Base-by-base conservation (phyloP, 2,113 vertebrate genomes). In the Crotalus horridus region DNA sequence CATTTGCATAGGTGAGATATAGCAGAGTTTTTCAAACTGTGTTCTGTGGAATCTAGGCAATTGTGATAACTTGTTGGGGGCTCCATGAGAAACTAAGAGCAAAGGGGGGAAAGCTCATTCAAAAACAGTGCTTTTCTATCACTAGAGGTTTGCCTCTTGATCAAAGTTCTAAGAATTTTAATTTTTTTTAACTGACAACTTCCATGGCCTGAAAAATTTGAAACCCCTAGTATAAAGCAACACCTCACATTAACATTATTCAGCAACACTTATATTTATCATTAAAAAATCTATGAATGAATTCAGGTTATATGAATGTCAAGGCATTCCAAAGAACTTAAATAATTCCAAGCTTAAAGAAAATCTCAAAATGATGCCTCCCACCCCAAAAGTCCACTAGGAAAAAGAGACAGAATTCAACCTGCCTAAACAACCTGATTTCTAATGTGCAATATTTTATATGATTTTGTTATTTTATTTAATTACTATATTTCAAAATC, bases 351-450 rank as follows among this genome's bases (percentile, higher is more conserved):
- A 0, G 0, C 53, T 81, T 3, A 51, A 55, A 58, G 0, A 69
- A 56, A 91, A 94, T 0, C 29, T 94, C 85, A 92, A 54, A 90
- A 93, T 94, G 94, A n/a, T 74, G 61, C 53, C 6, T 74, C 92
- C 54, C 89, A 85, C 90, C 94, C 94, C 92, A 43, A 0, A 7
- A 86, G 43, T 46, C 51, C 51, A 48, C 4, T 46, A 46, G 88
- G 29, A 55, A 8, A 53, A 59, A 33, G 26, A 24, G 23, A 7
- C 55, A 43, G 21, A 61, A 21, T 86, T 53, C 29, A 43, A 6
- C 21, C 10, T 54, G 51, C 2, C 23, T 43, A 15, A 29, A 56
- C 33, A 13, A 86, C 51, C 55, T 39, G 29, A 46, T 12, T 54
- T 90, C 56, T 15, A 61, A 87, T 43, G 15, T 88, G 46, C 26